Conservation (phyloP, 1,140 invertebrate genomes). For the Bombus breviceps region DNA sequence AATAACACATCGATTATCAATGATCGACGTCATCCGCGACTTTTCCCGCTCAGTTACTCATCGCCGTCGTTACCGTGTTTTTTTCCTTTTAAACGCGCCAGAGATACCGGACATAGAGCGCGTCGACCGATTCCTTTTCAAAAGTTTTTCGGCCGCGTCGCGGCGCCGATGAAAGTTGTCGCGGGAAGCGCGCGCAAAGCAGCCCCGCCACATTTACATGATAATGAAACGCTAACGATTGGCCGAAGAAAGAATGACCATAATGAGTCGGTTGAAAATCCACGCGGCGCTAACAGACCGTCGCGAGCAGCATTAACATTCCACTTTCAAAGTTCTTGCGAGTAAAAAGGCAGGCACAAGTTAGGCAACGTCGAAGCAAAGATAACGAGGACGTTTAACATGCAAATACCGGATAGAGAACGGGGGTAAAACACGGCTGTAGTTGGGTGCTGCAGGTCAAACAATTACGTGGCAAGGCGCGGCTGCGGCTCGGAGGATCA, state of each 20-base stretch:
- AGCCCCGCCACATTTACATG: neutral
- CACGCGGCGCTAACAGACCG: slow-evolving; percentile 15
- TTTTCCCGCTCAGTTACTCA: slow-evolving; percentile 25
- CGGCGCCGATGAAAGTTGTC: neutral
- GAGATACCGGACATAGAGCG: neutral
- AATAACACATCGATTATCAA: slow-evolving; percentile 55
- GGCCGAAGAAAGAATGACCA: neutral
- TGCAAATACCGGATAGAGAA: slow-evolving; percentile 42
- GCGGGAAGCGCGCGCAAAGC: too few species aligned
- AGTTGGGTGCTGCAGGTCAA: neutral
- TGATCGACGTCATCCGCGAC: slow-evolving; percentile 40
- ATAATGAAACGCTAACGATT: slow-evolving; percentile 19
- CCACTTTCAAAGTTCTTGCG: slow-evolving; percentile 25
- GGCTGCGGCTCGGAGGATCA: slow-evolving; percentile 7
- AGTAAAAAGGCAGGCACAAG: slow-evolving; percentile 30
- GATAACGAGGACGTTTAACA: slow-evolving; percentile 54
- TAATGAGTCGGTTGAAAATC: slow-evolving; percentile 27
- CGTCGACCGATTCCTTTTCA: neutral
- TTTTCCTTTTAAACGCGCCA: neutral
- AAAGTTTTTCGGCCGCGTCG: too few species aligned
- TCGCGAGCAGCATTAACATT: slow-evolving; percentile 30
- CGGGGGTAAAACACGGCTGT: slow-evolving; percentile 11
- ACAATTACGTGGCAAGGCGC: slow-evolving; percentile 39
- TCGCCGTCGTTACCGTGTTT: neutral
- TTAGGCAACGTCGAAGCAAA: slow-evolving; percentile 32